phyloP scores from a whole-genome alignment of 1,140 invertebrate genomes.

The Magallana ariakensis region DNA sequence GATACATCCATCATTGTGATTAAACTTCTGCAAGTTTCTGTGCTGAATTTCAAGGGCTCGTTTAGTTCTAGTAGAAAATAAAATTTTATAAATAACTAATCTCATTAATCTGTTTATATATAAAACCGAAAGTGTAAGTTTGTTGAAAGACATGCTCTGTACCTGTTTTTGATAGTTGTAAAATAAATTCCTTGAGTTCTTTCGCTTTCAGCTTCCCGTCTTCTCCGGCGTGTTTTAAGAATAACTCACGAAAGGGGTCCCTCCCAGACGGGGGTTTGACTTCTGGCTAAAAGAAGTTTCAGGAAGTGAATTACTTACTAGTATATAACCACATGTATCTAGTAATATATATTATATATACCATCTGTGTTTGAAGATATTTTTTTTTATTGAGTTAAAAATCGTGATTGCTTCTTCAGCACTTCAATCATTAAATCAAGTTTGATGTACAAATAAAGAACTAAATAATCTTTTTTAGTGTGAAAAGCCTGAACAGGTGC shows the following conservation, averaged over 20 bases:
- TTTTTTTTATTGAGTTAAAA: no score
- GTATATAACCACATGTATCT: no score
- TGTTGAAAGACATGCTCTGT: neutral
- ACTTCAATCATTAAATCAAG: no score
- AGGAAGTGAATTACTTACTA: no score
- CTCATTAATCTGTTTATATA: neutral
- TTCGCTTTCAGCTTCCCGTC: constrained; percentile 68
- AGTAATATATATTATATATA: no score
- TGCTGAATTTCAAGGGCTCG: constrained; percentile 85
- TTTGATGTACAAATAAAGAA: no score
- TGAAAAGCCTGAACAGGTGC: no score
- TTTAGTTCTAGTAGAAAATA: constrained; percentile 63
- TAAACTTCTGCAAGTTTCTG: constrained; percentile 96
- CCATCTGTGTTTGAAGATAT: no score
- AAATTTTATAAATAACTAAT: neutral
- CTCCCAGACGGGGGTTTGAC: neutral
- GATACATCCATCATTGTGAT: constrained; percentile 93
- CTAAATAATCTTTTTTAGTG: no score
- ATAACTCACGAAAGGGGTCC: constrained; percentile 58
- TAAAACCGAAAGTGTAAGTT: constrained; percentile 1
- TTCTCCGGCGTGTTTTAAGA: constrained; percentile 60
- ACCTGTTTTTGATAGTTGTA: constrained; percentile 62
- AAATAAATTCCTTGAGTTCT: constrained; percentile 66
- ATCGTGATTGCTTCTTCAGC: no score
- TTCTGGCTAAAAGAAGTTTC: constrained; percentile 33